Evolutionary conservation across 2,797 vertebrate genomes (phyloP).

Genomic region (Anguilla megastoma): DNA sequence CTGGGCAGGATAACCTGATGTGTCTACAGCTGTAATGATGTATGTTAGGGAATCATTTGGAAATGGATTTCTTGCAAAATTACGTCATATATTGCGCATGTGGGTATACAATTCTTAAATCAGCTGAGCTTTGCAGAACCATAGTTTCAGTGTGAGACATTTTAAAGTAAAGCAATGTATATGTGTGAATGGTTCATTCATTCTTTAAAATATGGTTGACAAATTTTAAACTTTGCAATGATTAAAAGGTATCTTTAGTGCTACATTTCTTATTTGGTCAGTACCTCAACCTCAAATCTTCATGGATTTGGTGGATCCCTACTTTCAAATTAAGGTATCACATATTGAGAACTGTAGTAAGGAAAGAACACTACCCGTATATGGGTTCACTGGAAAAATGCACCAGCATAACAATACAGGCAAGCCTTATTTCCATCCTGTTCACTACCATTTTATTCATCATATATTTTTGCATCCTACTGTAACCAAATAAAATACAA

Average conservation of each 20-base stretch:
- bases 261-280: not conserved
- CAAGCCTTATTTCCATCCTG: not conserved
- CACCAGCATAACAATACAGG: not conserved
- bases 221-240: not conserved
- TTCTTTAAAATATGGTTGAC: not conserved
- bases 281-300: not conserved
- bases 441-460: constrained; percentile 19
- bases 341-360: not conserved
- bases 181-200: not conserved
- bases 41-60: not conserved
- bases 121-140: not conserved
- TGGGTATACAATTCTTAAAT: not conserved
- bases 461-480: constrained; percentile 7
- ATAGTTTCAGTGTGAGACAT: not conserved
- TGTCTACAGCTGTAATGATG: not conserved
- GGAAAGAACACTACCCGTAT: not conserved
- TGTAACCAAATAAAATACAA: constrained; percentile 28
- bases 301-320: constrained; percentile 8
- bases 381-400: not conserved
- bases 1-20: too few species aligned
- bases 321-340: not conserved
- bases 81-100: not conserved
- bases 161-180: not conserved
- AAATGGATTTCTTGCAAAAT: not conserved
- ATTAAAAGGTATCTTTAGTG: not conserved